Conservation (phyloP, 2,888 invertebrate genomes). For the Acleris laterana region DNA sequence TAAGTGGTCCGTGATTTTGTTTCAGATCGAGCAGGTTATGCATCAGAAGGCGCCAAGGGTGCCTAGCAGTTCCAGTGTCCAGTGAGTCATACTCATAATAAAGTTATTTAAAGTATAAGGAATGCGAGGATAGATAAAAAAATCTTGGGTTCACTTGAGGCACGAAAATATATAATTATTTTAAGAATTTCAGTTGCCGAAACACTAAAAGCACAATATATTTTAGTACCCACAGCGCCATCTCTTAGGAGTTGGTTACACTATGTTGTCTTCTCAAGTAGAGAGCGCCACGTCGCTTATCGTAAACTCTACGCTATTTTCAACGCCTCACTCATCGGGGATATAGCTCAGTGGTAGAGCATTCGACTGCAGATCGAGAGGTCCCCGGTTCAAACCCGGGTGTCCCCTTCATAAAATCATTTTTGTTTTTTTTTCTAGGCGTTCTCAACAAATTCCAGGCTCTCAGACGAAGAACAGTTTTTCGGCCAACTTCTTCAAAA, state of each 20-base stretch:
- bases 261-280: slow-evolving; percentile 38
- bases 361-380: slow-evolving; percentile 84
- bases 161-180: too few relatives aligned
- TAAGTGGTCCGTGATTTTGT: slow-evolving; percentile 44
- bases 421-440: slow-evolving; percentile 52
- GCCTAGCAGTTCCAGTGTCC: slow-evolving; percentile 68
- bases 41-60: slow-evolving; percentile 80
- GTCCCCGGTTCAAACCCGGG: slow-evolving; percentile 84
- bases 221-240: slow-evolving; percentile 52
- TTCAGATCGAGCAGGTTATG: slow-evolving; percentile 82
- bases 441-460: slow-evolving; percentile 47
- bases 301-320: slow-evolving; percentile 50
- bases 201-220: too few relatives aligned
- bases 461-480: slow-evolving; percentile 56
- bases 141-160: too few relatives aligned
- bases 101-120: not conserved
- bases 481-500: slow-evolving; percentile 76
- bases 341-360: slow-evolving; percentile 84
- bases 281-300: slow-evolving; percentile 50
- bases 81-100: slow-evolving; percentile 57
- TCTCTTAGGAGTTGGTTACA: slow-evolving; percentile 48
- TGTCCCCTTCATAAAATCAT: slow-evolving; percentile 64
- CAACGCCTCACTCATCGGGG: slow-evolving; percentile 46
- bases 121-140: too few relatives aligned
- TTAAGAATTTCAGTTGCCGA: too few relatives aligned